These are phyloP conservation scores for Phaethornis superciliosus DNA, from an alignment of 2,113 vertebrate species.

Conservation along the genomic window DNA sequence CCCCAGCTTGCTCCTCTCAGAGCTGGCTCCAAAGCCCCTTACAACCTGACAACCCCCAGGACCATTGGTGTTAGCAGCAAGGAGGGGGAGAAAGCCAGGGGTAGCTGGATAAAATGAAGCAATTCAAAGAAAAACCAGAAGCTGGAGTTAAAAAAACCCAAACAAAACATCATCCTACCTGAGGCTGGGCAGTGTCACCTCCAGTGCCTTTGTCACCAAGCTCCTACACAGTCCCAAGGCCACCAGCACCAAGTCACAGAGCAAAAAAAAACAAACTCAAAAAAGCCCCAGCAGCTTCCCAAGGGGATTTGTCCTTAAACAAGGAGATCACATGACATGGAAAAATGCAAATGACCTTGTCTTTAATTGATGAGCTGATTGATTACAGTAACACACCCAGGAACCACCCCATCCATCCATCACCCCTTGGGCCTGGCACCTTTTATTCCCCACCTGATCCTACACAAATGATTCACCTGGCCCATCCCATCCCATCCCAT, in stretches of 20 bases:
- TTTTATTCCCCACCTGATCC: no score
- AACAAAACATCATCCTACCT: neutral
- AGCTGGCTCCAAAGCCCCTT: conserved; percentile 27
- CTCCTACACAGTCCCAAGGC: accelerated
- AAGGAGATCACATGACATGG: accelerated
- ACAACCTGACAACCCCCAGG: conserved; percentile 46
- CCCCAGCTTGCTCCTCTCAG: conserved; percentile 6
- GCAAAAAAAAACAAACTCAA: no score
- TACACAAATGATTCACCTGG: no score
- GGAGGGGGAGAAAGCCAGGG: neutral
- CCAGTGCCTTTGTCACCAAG: accelerated
- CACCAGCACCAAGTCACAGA: neutral
- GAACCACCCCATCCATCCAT: neutral
- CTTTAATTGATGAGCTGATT: neutral
- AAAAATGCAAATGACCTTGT: no score
- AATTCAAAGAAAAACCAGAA: neutral
- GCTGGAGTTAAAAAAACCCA: accelerated
- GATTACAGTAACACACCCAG: neutral
- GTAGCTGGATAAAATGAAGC: neutral
- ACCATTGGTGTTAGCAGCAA: neutral
- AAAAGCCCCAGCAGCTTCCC: neutral
- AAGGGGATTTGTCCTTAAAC: accelerated
- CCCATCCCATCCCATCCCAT: no score
- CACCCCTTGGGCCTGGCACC: no score
- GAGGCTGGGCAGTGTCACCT: accelerated